Base-by-base conservation (phyloP, 1,140 invertebrate genomes). In the Euglossa dilemma region DNA sequence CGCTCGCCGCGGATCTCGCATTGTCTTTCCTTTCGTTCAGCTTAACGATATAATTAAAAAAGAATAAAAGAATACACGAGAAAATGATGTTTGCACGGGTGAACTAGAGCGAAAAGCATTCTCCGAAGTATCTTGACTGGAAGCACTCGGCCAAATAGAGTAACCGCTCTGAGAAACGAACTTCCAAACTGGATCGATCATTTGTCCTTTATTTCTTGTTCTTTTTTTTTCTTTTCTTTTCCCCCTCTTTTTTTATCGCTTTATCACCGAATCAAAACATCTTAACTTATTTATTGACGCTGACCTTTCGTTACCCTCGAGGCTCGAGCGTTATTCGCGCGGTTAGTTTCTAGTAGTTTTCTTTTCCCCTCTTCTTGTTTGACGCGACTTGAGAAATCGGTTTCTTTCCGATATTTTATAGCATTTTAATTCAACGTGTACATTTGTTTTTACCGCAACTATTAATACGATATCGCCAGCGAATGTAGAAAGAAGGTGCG, bases 241-340 rank as follows among this genome's bases (percentile, higher is more conserved):
- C 81, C 83, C 74, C 66, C 45, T 23, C 18, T 45, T 67, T 43
- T 18, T 80, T 70, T 47, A 73, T 66, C 47, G 14, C 47, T 54
- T 50, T 66, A 56, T 73, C n/a, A 69, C 70, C 77, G 83, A 90
- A 91, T 90, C 89, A 89, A 90, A 91, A 90, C 77, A 85, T 87
- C 81, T 80, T 90, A 89, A 89, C 83, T 91, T 90, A 90, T 91
- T 91, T 90, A 90, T 91, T 90, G 80, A 83, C 72, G 74, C 83
- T 61, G 80, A 85, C 84, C 79, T 75, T 83, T 86, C 83, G 70
- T 64, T 63, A 16, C 12, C 4, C 36, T 78, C 43, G 36, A 57
- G 47, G 6, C 36, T 36, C 14, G 12, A 47, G 23, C 52, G 57
- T 61, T 6, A 61, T 45, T 64, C 61, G 56, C 9, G 71, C 18